Base-by-base conservation (phyloP, 2,113 vertebrate species). In the Chlamydotis undulata region DNA sequence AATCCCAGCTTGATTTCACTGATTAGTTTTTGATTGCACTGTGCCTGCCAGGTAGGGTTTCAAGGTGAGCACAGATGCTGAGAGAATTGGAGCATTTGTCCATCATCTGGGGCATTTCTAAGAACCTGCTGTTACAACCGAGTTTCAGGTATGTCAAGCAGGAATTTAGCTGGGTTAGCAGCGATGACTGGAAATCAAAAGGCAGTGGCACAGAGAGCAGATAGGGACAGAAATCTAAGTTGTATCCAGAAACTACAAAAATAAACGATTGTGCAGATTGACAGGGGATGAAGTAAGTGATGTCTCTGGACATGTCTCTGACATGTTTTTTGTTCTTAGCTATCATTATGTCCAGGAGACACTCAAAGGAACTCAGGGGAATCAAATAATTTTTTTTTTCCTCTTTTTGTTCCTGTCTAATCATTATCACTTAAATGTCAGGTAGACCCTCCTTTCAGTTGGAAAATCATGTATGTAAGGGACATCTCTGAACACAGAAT, bases 21-120 rank as follows among this genome's bases (percentile, higher is more conserved):
- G 96, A 95, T 97, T 91, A 93, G 75, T 86, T 93, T 96, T 93
- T 96, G 87, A 96, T 86, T 95, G 93, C 65, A 19, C 74, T 94
- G 89, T 74, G 92, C 89, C 81, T 89, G 19, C 69, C 65, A 87
- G 87, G 74, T 89, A 90, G 29, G 60, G 16, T 91, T 94, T 92
- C 91, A 83, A 89, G 86, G 89, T 95, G 78, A 95, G 52, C 45
- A 61, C 75, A 94, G 67, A 90, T 89, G 71, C 82, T 88, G 61
- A 68, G 83, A 96, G 87, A 90, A 89, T 15, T 87, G 73, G 49
- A 59, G 43, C 59, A 81, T 85, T 92, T 94, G 80, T 68, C 94
- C 91, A 25, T 81, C 19, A 2, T 84, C 87, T 73, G 69, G 80
- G 81, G 81, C 88, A 83, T 95, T 96, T 87, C 52, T 9, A 3